phyloP scores from a whole-genome alignment of 2,113 vertebrate genomes.

The Phrynosoma platyrhinos region DNA sequence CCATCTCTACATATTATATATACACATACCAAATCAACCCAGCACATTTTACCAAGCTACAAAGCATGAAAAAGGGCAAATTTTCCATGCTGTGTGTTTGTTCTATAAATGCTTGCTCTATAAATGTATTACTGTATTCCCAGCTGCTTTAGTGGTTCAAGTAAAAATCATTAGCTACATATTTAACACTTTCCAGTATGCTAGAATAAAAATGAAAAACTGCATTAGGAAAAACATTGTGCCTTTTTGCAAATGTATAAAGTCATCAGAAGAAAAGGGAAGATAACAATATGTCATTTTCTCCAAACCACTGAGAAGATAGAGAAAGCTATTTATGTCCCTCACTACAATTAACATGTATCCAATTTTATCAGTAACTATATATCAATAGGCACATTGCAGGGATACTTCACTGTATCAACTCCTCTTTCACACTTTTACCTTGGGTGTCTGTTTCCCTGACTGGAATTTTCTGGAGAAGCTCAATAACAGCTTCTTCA shows the following conservation, averaged over 20 bases:
- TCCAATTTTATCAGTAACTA: neutral
- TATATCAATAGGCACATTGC: neutral
- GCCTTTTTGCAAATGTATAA: neutral
- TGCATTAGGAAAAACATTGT: neutral
- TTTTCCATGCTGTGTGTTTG: neutral
- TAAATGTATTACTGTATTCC: neutral
- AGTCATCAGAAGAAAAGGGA: neutral
- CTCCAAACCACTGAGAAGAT: neutral
- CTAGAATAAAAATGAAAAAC: neutral
- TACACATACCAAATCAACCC: too few relatives aligned
- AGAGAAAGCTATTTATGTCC: neutral
- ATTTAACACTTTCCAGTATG: neutral
- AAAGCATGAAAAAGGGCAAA: neutral
- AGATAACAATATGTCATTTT: too few relatives aligned
- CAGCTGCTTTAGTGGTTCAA: neutral
- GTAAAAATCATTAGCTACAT: neutral
- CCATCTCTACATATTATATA: too few relatives aligned
- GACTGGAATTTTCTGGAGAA: slow-evolving; percentile 84
- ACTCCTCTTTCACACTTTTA: slow-evolving; percentile 47
- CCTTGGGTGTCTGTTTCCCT: slow-evolving; percentile 64
- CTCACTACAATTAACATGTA: neutral
- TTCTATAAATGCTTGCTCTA: neutral
- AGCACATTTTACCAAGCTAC: too few relatives aligned
- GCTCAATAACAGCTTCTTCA: slow-evolving; percentile 86
- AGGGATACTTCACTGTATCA: neutral